Evolutionary conservation across 2,888 invertebrate species (phyloP).

Genomic region (Pristionchus maxplancki): DNA sequence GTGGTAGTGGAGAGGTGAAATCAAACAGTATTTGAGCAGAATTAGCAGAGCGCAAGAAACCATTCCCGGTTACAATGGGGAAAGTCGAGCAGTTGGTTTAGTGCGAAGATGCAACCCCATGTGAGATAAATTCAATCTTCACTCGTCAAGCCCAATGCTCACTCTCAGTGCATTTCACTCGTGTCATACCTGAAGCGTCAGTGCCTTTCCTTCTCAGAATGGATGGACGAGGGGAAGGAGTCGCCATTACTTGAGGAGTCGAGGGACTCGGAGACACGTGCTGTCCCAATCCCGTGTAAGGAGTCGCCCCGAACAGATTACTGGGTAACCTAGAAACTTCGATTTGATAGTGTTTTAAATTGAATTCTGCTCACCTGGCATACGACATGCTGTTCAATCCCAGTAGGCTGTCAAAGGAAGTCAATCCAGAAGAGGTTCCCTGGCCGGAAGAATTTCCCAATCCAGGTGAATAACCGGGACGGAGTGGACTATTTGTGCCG

Average conservation of each 20-base stretch:
- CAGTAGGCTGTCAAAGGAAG: background rate
- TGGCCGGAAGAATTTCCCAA: background rate
- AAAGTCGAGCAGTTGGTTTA: constrained; percentile 14
- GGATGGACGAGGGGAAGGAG: constrained; percentile 50
- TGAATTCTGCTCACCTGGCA: too few species aligned
- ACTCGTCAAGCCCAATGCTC: background rate
- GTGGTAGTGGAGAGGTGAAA: background rate
- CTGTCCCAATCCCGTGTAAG: background rate
- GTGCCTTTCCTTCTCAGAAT: constrained; percentile 39
- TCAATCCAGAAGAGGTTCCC: background rate
- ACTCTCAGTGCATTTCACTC: background rate
- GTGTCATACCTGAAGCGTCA: constrained; percentile 17
- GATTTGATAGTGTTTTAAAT: background rate
- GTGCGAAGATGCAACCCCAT: background rate
- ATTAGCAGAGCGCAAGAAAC: background rate
- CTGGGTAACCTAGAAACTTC: background rate
- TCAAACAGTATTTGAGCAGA: background rate
- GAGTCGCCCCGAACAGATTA: background rate
- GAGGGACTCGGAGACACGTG: constrained; percentile 30
- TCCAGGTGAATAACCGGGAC: background rate
- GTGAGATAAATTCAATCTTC: background rate
- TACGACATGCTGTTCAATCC: background rate
- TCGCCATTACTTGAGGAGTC: constrained; percentile 37
- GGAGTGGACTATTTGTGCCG: background rate
- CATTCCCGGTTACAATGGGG: background rate